Conservation (phyloP, 2,888 invertebrate species). For the Palloptera scutellata region DNA sequence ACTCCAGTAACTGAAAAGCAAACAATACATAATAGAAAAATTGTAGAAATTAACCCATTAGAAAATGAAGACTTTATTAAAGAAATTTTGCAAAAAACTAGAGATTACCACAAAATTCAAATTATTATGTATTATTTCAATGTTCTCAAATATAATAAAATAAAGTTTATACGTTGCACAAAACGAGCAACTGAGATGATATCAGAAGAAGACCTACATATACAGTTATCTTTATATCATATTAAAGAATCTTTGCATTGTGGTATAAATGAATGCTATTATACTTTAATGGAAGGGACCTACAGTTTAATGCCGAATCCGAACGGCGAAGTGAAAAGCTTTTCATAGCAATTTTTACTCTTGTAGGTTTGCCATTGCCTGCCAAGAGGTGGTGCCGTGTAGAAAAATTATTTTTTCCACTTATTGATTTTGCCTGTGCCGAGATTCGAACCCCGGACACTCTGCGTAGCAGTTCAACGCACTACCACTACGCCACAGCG, state of each 20-base stretch:
- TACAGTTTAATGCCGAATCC: no score
- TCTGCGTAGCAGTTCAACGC: no score
- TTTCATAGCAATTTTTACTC: no score
- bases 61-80: neutral
- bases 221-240: conserved; percentile 1
- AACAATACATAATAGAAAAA: neutral
- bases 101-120: neutral
- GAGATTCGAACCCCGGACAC: neutral
- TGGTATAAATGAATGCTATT: no score
- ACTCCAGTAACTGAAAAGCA: neutral
- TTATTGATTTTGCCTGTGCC: no score
- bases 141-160: conserved; percentile 9
- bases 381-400: no score
- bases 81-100: neutral
- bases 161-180: neutral
- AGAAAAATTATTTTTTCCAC: conserved; percentile 11
- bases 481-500: no score
- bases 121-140: neutral
- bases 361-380: no score
- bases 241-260: no score
- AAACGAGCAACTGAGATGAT: conserved; percentile 4
- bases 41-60: neutral
- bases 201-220: neutral
- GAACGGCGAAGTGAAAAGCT: no score
- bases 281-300: neutral